Evolutionary conservation across 1,140 invertebrate species (phyloP), one percentile per base, ranked within the genome.

Genomic region (Drosophila bifasciata): DNA sequence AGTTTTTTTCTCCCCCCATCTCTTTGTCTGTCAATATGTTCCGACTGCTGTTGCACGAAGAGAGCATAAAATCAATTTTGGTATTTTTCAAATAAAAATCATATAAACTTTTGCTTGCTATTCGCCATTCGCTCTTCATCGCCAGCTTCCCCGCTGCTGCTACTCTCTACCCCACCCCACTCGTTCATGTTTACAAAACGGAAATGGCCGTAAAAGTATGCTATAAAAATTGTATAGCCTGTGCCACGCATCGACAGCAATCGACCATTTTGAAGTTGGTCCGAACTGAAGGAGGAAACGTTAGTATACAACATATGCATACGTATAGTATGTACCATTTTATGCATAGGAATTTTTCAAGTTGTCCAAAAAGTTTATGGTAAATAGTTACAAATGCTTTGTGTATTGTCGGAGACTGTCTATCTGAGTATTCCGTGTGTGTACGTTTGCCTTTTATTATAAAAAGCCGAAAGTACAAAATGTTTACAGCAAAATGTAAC

Each of bases 341-440:
- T 52, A 40, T 60, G 69, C 67, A 80, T 80, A 80, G 49, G 52
- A 51, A 66, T 76, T 59, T 40, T 45, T 44, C 15, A 41, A 15
- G 39, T 28, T 57, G 48, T 32, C 44, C 53, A 50, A 69, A 70
- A 86, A 80, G 62, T 77, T 75, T 59, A 70, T 81, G 77, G 59
- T 81, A 78, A 88, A 86, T 86, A 85, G 60, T 86, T 86, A n/a
- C 53, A 80, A 86, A 77, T 77, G 69, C 70, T 85, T 80, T 74
- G 63, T 63, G 66, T 76, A 71, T 55, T 59, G 55, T 56, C 64
- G 17, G 23, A 16, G 40, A 46, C 28, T 56, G 23, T 45, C 53
- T 58, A 48, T 63, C 46, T 28, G 40, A 39, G 3, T 50, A 50
- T 60, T 61, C 58, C 56, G 44, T 57, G 74, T 56, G 44, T 41